Conservation (phyloP, 2,113 vertebrate genomes). For the Porphyrio hochstetteri region DNA sequence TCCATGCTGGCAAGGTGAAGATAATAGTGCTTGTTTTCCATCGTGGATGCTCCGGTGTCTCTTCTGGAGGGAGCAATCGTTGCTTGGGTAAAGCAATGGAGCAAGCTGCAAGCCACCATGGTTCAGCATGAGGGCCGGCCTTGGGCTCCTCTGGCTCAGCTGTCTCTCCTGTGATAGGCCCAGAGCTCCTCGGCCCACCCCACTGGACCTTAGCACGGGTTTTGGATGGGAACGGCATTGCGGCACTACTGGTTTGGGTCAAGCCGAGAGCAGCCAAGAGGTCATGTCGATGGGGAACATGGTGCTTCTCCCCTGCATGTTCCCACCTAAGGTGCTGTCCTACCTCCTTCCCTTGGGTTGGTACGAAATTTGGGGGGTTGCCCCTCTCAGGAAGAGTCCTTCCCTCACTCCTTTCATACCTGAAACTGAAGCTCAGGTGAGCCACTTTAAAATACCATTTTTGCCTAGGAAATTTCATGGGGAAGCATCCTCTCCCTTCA, state of each 20-base stretch:
- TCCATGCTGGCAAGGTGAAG: neutral
- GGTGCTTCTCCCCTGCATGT: neutral
- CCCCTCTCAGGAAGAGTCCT: neutral
- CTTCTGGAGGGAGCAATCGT: neutral
- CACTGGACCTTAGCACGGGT: fast-evolving
- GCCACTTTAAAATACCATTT: neutral
- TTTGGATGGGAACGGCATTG: neutral
- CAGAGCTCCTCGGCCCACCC: neutral
- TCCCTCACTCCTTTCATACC: neutral
- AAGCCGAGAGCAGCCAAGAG: neutral
- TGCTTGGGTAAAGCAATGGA: neutral
- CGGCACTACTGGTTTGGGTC: neutral
- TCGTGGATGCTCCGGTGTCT: neutral
- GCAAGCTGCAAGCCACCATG: fast-evolving
- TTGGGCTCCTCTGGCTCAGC: neutral
- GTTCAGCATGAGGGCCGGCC: neutral
- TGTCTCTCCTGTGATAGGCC: neutral
- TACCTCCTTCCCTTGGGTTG: neutral
- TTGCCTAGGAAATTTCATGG: neutral
- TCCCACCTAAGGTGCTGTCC: neutral
- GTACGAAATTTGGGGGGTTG: neutral
- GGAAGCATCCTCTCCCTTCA: neutral
- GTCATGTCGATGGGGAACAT: neutral
- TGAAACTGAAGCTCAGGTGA: neutral
- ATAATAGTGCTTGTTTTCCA: neutral